Percentiles rank a stretch among this genome's conserved stretches.
Evolutionary conservation across 2,797 vertebrate species (phyloP).

Genomic region (Girardinus metallicus): DNA sequence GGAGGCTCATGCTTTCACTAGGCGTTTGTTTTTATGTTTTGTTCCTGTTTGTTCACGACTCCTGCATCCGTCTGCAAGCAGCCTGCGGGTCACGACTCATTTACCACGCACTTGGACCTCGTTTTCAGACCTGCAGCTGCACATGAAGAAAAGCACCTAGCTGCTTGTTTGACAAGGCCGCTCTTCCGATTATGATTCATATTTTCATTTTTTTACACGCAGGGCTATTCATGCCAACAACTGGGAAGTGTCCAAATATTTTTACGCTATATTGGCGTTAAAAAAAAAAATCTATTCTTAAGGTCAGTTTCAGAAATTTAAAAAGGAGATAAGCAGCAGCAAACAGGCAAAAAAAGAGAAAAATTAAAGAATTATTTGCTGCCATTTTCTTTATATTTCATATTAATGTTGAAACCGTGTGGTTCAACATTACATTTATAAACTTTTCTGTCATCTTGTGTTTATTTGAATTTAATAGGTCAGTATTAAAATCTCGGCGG

Average conservation of each 20-base stretch:
- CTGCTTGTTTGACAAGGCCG: conserved; percentile 48
- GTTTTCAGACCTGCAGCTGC: conserved; percentile 68
- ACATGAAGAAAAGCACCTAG: conserved; percentile 64
- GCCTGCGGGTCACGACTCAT: conserved; percentile 76
- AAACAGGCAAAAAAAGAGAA: background rate
- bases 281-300: background rate
- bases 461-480: background rate
- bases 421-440: background rate
- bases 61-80: conserved; percentile 32
- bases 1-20: conserved; percentile 73
- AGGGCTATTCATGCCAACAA: background rate
- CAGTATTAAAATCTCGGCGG: background rate
- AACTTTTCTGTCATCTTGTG: background rate
- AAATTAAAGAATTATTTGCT: background rate
- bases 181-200: conserved; percentile 70
- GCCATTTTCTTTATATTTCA: too few relatives aligned
- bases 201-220: background rate
- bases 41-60: conserved; percentile 61
- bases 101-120: conserved; percentile 70
- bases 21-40: conserved; percentile 74
- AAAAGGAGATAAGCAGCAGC: too few relatives aligned
- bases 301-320: too few relatives aligned
- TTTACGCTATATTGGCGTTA: background rate
- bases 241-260: background rate
- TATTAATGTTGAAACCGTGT: too few relatives aligned